A percentile compares a stretch with the other conserved stretches of the same genome.
Evolutionary conservation across 2,797 vertebrate species (phyloP).

Genomic region (Alcedo atthis): DNA sequence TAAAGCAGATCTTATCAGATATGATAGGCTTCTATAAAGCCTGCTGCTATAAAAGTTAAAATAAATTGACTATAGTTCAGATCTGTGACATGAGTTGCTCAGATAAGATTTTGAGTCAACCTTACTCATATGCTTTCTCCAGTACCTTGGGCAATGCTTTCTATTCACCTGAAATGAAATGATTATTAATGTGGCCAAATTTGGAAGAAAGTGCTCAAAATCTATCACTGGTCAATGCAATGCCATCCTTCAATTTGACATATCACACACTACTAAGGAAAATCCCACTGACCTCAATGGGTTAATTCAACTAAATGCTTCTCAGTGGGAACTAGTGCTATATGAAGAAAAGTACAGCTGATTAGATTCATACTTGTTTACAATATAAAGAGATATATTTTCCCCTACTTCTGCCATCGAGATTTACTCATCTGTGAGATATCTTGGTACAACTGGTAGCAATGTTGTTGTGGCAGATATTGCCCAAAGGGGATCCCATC

Average conservation of each 20-base stretch:
- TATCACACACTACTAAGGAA: neutral
- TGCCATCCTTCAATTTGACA: neutral
- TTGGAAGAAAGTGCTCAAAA: conserved; percentile 5
- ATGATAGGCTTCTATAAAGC: neutral
- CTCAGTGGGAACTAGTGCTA: neutral
- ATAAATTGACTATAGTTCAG: neutral
- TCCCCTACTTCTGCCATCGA: neutral
- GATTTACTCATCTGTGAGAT: conserved; percentile 15
- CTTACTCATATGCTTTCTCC: neutral
- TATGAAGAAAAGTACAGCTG: neutral
- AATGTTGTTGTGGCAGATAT: neutral
- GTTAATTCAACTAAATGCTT: neutral
- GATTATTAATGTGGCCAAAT: neutral
- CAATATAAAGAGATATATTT: neutral
- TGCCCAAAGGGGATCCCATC: neutral
- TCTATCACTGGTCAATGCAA: neutral
- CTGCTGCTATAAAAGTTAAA: neutral
- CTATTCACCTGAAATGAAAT: neutral
- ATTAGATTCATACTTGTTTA: neutral
- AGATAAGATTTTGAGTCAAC: neutral
- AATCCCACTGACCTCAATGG: neutral
- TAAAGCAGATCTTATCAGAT: neutral
- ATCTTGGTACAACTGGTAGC: neutral
- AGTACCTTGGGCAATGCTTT: neutral
- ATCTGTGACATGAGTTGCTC: neutral